Percentiles rank a stretch among this genome's conserved stretches.
Conservation (phyloP, 2,888 invertebrate species). For the Aricia artaxerxes region DNA sequence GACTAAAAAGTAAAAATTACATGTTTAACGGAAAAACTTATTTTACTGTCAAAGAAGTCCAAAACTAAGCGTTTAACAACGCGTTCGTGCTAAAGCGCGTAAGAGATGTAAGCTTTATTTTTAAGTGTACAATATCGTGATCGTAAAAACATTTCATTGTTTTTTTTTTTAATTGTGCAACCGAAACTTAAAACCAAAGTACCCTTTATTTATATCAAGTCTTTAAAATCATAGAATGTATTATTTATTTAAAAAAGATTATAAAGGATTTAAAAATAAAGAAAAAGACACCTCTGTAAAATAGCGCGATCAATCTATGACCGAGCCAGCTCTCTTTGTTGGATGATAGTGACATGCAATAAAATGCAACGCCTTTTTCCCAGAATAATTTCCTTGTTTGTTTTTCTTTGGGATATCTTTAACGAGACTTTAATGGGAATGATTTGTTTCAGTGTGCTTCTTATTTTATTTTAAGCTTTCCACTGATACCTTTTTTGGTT, state of each 20-base stretch:
- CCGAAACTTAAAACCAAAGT: no score
- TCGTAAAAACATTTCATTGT: no score
- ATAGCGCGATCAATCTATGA: conserved; percentile 34
- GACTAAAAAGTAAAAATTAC: no score
- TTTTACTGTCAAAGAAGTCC: no score
- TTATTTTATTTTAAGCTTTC: background rate
- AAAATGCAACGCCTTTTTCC: conserved; percentile 35
- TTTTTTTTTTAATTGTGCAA: no score
- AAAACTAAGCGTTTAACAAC: no score
- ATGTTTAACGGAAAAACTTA: no score
- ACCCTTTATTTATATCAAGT: no score
- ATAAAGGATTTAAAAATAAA: background rate
- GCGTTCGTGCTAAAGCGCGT: no score
- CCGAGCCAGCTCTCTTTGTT: conserved; percentile 35
- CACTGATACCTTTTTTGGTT: background rate
- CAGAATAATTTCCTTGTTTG: conserved; percentile 34
- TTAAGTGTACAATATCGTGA: no score
- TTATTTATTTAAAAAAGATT: background rate
- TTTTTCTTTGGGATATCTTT: conserved; percentile 31
- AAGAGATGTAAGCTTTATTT: no score
- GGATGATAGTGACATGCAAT: conserved; percentile 37
- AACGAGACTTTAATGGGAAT: conserved; percentile 35
- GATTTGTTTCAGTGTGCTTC: conserved; percentile 32
- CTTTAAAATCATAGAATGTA: background rate
- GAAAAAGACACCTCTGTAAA: background rate